Conservation (phyloP, 2,113 vertebrate genomes). For the Nothobranchius furzeri region DNA sequence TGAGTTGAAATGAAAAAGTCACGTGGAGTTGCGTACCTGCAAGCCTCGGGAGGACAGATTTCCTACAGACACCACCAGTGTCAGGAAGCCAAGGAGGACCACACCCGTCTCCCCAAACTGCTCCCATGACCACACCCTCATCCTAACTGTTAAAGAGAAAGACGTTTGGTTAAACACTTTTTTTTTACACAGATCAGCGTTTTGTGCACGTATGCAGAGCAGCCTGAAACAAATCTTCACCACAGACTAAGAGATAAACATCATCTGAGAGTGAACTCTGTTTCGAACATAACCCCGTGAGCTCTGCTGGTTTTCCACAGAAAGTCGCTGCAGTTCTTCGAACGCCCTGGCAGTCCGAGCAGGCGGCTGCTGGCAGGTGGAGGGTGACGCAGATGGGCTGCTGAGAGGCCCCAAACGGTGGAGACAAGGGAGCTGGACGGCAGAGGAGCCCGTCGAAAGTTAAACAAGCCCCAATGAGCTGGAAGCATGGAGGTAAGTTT, state of each 20-base stretch:
- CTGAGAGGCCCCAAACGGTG: slow-evolving; percentile 60
- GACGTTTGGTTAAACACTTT: not conserved
- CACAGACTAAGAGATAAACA: slow-evolving; percentile 10
- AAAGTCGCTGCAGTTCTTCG: slow-evolving; percentile 7
- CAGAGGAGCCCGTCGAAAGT: slow-evolving; percentile 37
- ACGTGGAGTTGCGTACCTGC: slow-evolving; percentile 57
- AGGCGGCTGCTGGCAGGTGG: slow-evolving; percentile 34
- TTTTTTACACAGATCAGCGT: not conserved
- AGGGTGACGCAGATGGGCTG: slow-evolving; percentile 52
- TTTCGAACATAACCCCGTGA: not conserved
- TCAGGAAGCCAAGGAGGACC: slow-evolving; percentile 76
- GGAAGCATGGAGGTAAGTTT: slow-evolving; percentile 62
- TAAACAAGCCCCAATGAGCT: slow-evolving; percentile 52
- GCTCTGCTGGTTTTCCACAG: not conserved
- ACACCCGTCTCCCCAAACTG: slow-evolving; percentile 62
- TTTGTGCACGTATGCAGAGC: not conserved
- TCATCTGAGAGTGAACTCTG: not conserved
- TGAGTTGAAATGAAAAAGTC: too few relatives aligned
- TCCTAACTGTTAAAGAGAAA: slow-evolving; percentile 58
- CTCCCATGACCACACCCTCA: slow-evolving; percentile 74
- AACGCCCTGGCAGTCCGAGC: slow-evolving; percentile 23
- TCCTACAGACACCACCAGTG: slow-evolving; percentile 71
- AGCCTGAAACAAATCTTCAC: not conserved
- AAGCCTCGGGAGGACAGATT: slow-evolving; percentile 74
- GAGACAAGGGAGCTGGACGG: slow-evolving; percentile 53